Base-by-base conservation (phyloP, 2,113 vertebrate genomes). In the Sebastes fasciatus region DNA sequence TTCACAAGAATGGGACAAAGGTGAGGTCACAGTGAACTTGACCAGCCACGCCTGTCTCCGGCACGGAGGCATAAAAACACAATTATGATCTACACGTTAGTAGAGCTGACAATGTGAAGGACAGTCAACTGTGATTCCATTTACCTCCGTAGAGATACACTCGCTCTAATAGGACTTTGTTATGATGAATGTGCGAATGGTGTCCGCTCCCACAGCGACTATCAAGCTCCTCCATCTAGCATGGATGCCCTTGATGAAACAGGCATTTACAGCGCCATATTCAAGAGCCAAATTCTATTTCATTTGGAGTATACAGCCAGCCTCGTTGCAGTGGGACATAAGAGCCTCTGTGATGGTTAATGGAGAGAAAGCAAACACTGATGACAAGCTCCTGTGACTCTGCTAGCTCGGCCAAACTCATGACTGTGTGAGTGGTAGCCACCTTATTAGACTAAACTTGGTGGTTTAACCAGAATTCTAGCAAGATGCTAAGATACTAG, bases 361-460 rank as follows among this genome's bases (percentile, higher is more conserved):
- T 88, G 76, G 46, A 65, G 42, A 67, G 52, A 73, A 70, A 87
- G 81, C 83, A 79, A 79, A 83, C 76, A 77, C 63, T 10, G 23
- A 73, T 11, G 1, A 76, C 42, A 77, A 73, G n/a, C 67, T 77
- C 43, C n/a, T 26, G 17, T 7, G 46, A 5, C 60, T 9, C 48
- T 11, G 69, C 77, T 77, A 82, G 86, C 79, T 0, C 40, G 14
- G 23, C 60, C 23, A 51, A 78, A 52, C 57, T 60, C 61, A 66
- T n/a, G 19, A 66, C 77, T 83, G 82, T 82, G 85, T 84, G 74
- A 87, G 85, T 68, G 57, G 60, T 73, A 83, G 82, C 78, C 46
- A 23, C 4, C 63, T 66, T 16, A 26, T 7, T 6, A 12, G 1
- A 26, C 23, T 77, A 23, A 21, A 48, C 10, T 3, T 52, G 2